Evolutionary conservation across 2,888 invertebrate species (phyloP).

Genomic region (Polymixis flavicincta): DNA sequence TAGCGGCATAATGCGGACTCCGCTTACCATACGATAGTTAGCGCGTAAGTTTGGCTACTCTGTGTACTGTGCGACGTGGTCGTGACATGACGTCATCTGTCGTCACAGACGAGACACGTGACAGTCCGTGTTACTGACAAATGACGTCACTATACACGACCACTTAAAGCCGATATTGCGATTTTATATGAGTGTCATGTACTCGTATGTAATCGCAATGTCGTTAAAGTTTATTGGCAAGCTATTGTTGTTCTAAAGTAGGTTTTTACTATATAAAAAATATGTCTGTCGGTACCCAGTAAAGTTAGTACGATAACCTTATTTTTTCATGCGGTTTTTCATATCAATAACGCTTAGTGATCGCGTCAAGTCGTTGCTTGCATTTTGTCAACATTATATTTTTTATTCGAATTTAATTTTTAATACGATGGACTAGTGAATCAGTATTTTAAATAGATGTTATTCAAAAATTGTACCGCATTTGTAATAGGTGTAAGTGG

Average conservation of each 20-base stretch:
- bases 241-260: constrained; percentile 81
- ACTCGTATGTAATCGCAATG: constrained; percentile 19
- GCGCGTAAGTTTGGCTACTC: constrained; percentile 73
- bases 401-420: constrained; percentile 52
- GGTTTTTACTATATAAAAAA: constrained; percentile 69
- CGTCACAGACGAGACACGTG: neutral
- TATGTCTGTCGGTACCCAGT: constrained; percentile 63
- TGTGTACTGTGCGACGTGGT: constrained; percentile 54
- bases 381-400: constrained; percentile 71
- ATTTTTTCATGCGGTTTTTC: constrained; percentile 79
- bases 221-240: constrained; percentile 62
- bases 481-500: constrained; percentile 80
- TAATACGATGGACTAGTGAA: constrained; percentile 68
- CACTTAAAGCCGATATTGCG: constrained; percentile 41
- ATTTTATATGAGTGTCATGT: constrained; percentile 1
- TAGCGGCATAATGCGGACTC: constrained; percentile 41
- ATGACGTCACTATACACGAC: constrained; percentile 33
- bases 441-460: constrained; percentile 82
- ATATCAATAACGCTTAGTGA: constrained; percentile 83
- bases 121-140: neutral
- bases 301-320: constrained; percentile 60
- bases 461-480: constrained; percentile 77
- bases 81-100: constrained; percentile 37
- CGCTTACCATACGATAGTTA: constrained; percentile 61
- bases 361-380: constrained; percentile 75